Conservation (phyloP, 2,113 vertebrate species). For the Petaurus breviceps region DNA sequence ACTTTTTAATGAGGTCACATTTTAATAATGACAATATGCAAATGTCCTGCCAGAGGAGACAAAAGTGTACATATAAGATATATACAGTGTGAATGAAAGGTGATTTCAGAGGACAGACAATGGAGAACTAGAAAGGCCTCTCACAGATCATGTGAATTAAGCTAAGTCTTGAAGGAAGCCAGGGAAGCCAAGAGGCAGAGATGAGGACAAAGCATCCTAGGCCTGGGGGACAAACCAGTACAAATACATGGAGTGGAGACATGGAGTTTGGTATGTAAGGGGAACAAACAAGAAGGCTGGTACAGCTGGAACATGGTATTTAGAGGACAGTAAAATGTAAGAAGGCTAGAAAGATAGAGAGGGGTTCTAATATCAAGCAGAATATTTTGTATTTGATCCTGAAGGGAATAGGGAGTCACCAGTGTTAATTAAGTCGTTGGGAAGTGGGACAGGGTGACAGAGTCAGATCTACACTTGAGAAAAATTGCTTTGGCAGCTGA, state of each 20-base stretch:
- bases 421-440: background rate
- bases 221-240: background rate
- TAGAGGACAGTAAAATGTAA: background rate
- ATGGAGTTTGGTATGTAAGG: background rate
- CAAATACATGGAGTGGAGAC: background rate
- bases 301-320: background rate
- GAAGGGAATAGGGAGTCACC: background rate
- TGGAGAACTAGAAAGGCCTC: background rate
- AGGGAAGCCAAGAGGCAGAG: background rate
- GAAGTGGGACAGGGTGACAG: background rate
- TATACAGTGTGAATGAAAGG: background rate
- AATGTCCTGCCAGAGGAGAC: background rate
- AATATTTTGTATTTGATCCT: background rate
- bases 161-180: background rate
- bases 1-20: background rate
- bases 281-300: background rate
- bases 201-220: background rate
- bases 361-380: background rate
- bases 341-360: background rate
- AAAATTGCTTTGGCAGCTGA: background rate
- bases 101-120: background rate
- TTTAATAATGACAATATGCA: background rate
- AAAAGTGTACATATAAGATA: background rate
- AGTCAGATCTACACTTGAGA: background rate
- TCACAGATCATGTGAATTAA: background rate